Evolutionary conservation across 2,888 invertebrate species (phyloP).

Genomic region (Geotrupes spiniger): DNA sequence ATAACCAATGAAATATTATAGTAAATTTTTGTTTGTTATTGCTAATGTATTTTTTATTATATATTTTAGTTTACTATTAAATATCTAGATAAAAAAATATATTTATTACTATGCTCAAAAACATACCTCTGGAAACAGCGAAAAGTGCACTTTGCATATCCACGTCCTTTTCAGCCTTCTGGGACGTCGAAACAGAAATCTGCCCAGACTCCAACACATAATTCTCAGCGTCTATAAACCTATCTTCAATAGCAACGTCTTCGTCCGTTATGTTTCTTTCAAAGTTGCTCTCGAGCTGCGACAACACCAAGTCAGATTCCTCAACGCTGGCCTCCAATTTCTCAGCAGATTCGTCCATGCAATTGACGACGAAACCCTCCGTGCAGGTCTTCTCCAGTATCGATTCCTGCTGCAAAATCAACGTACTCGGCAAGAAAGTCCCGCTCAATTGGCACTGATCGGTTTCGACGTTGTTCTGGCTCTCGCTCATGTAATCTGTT

Average conservation of each 20-base stretch:
- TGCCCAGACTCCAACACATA: constrained; percentile 69
- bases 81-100: no score
- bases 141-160: constrained; percentile 49
- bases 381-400: constrained; percentile 49
- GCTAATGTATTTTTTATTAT: no score
- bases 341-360: constrained; percentile 41
- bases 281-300: constrained; percentile 36
- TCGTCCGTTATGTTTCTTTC: constrained; percentile 47
- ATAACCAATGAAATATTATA: no score
- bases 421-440: constrained; percentile 42
- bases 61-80: no score
- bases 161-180: constrained; percentile 34
- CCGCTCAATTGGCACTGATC: constrained; percentile 9
- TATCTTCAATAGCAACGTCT: constrained; percentile 60
- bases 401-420: constrained; percentile 47
- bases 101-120: no score
- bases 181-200: constrained; percentile 41
- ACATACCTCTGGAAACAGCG: constrained; percentile 28
- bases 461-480: constrained; percentile 28
- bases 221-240: constrained; percentile 76
- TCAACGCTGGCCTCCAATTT: constrained; percentile 48
- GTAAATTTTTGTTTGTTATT: no score
- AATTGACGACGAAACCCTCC: constrained; percentile 42
- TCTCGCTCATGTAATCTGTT: constrained; percentile 14
- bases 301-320: constrained; percentile 49